A percentile compares a stretch with the other conserved stretches of the same genome.
phyloP scores from a whole-genome alignment of 92 coral and sea anemone genomes.

The Epizoanthus scotinus region DNA sequence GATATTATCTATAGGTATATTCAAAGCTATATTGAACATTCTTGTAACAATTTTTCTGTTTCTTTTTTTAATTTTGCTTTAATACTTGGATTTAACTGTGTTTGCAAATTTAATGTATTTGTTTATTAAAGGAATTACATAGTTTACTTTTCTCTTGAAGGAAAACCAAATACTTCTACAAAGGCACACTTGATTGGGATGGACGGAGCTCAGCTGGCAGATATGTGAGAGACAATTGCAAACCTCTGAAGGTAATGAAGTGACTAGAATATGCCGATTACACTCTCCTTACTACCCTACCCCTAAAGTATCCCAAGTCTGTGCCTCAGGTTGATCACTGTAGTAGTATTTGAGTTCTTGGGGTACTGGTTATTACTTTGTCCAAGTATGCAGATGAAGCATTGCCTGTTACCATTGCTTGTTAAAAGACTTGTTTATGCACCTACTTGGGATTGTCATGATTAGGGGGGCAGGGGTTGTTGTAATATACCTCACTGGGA shows the following conservation, averaged over 20 bases:
- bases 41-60: neutral
- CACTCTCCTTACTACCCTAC: neutral
- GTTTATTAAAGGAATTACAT: neutral
- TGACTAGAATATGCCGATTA: neutral
- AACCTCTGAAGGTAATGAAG: constrained; percentile 76
- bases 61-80: neutral
- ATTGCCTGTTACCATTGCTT: neutral
- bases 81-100: neutral
- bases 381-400: no score
- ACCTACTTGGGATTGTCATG: neutral
- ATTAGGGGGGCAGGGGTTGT: no score
- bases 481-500: neutral
- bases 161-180: constrained; percentile 97
- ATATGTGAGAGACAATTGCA: constrained; percentile 96
- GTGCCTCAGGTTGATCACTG: no score
- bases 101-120: neutral
- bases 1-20: no score
- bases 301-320: no score
- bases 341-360: no score
- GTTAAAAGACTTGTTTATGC: no score
- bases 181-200: constrained; percentile 97
- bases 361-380: no score
- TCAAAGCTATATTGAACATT: neutral
- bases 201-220: constrained; percentile 87
- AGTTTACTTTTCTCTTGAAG: constrained; percentile 40